Evolutionary conservation across 1,140 invertebrate species (phyloP), one percentile per base, ranked within the genome.

Genomic region (Drosophila subobscura): DNA sequence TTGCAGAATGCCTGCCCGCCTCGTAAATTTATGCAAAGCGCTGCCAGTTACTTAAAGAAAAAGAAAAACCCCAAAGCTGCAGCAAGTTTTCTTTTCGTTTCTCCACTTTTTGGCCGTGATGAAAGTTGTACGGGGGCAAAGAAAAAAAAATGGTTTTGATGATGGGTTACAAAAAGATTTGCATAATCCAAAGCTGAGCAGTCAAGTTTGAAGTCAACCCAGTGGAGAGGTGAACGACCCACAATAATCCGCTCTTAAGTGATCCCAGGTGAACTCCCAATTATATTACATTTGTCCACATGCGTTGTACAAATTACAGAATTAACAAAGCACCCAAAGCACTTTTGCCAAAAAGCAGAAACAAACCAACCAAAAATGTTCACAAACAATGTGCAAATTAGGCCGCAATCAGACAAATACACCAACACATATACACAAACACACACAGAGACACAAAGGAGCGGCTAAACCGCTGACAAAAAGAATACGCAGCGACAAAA

Each of bases 21-120:
- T 61, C 23, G 40, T 50, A 81, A 86, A 86, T 81, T 86, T 86
- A 88, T 86, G 81, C 83, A 86, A 86, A 86, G 83, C 81, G 74
- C 83, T 64, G 68, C 52, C 73, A 88, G 81, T 88, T 86, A 86
- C 81, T 86, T 86, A 77, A 86, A 86, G 77, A 71, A 78, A 85
- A 20, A n/a, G n/a, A 20, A 20, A 20, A 20, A 56, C 64, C 73
- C 78, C 67, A 86, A 79, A 79, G 78, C 74, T 68, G 65, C 40
- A 57, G 67, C 77, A 71, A 75, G 61, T 75, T 75, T 72, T 49
- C 52, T 33, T 20, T 16, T n/a, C 40, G 60, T 37, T 37, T 45
- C 40, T 27, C 33, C 23, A 16, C 16, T 45, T 49, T 16, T 42
- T 29, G 14, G n/a, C 41, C 41, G 49, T 53, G 23, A 41, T 65